Base-by-base conservation (phyloP, 1,140 invertebrate genomes). In the Neodiprion virginianus region DNA sequence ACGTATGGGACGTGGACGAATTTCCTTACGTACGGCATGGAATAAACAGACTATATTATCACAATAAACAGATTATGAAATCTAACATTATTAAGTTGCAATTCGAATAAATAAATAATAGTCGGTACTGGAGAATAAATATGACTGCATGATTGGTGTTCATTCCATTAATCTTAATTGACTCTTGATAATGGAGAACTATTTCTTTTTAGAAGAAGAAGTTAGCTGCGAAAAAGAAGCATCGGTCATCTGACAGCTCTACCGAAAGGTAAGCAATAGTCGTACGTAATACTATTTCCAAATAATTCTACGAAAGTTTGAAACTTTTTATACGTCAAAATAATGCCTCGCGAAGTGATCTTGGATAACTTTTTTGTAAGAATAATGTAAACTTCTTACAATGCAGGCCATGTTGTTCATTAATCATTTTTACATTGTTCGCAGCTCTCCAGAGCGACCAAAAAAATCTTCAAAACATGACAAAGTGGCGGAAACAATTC, bases 201-300 rank as follows among this genome's bases (percentile, higher is more conserved):
- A n/a, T 77, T 81, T 28, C 85, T 79, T 87, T 87, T 76, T 87
- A 87, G 86, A 87, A 87, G 79, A 87, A 87, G 79, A 87, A 87
- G 80, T 72, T 79, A 48, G 74, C 83, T 67, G 71, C 75, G 47
- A 87, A 87, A 81, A 80, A 81, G 78, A 87, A 87, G 76, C 83
- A 79, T 69, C 84, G 86, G 67, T 84, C 83, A 67, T 84, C 85
- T 48, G 85, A 84, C 47, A 86, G 83, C 77, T 82, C 85, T 28
- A 79, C 85, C 47, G 85, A 85, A 72, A 86, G 84, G 86, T 87
- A 80, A 69, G 73, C 77, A 12, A 49, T 69, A 50, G 72, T 50
- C 66, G 69, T 49, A 67, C 48, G 47, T 71, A 53, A 61, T 74
- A 23, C 65, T 47, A 40, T 12, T 28, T 69, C 68, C 73, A n/a